Evolutionary conservation across 1,140 invertebrate species (phyloP), one percentile per base, ranked within the genome.

Genomic region (Yoshiicerus persimilis): DNA sequence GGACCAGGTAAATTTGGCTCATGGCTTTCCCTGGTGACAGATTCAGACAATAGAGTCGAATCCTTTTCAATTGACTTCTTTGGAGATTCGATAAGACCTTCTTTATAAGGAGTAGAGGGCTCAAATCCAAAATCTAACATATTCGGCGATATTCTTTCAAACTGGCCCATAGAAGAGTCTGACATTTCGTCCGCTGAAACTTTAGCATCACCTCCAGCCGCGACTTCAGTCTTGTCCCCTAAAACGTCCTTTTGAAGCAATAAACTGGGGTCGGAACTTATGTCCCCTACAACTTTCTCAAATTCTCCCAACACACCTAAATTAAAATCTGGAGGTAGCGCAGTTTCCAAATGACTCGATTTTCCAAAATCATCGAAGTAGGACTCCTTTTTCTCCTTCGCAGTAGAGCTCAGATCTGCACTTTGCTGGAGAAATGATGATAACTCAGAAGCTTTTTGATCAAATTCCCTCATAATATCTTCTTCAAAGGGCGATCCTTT

Each of bases 381-480:
- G 3, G 36, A 36, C n/a, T 62, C 27, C 56, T 27, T 62, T 83
- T 39, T 32, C 25, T 34, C n/a, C n/a, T 75, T 84, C 47, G 32
- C 9, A 1, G 41, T 11, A 11, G 84, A 23, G 70, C 23, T 39
- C 32, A 83, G 47, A 80, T 87, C 80, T 62, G 56, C 86, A 41
- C 86, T 83, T 41, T 90, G 88, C 5, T 90, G 62, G 1, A 89
- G 36, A 88, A 89, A 90, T 38, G 70, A 77, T 70, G 90, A 86
- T 34, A 90, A 66, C 38, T 90, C 88, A 13, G 87, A 86, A 30
- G 88, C 87, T 27, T 90, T 89, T 41, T 87, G 36, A 41, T 90
- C 87, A 62, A 90, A 90, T 30, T 89, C 86, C 32, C 84, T 80
- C 41, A 90, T 83, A 16, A 89, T 38, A 62, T 89, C 88, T 27